A percentile compares a stretch with the other conserved stretches of the same genome.
These are phyloP conservation scores for Rhynchomys soricoides DNA, from an alignment of 2,113 vertebrate genomes.

Conservation along the genomic window DNA sequence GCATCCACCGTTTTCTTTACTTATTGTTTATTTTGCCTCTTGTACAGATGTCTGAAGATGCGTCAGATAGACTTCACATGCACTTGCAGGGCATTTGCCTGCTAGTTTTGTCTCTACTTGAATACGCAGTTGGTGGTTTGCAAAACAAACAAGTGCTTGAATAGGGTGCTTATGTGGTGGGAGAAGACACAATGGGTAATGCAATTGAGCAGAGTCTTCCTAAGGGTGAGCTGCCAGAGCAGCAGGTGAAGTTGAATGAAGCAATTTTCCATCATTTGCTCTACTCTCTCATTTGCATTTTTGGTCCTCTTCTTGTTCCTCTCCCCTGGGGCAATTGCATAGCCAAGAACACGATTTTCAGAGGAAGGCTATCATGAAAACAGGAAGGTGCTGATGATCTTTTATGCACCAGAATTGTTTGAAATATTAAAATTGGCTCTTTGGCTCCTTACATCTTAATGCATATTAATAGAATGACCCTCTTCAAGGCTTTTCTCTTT, in stretches of 20 bases:
- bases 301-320: not conserved
- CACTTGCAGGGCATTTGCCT: conserved; percentile 24
- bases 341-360: conserved; percentile 35
- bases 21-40: not conserved
- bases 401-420: conserved; percentile 59
- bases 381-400: not conserved
- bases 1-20: not conserved
- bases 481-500: conserved; percentile 43
- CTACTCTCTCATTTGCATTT: not conserved
- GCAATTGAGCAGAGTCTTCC: conserved; percentile 35
- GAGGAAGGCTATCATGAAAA: conserved; percentile 20
- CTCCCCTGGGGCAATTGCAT: not conserved
- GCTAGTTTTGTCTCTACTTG: conserved; percentile 12
- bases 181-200: conserved; percentile 39
- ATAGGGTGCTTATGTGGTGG: not conserved
- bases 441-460: conserved; percentile 81
- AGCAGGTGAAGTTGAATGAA: conserved; percentile 33
- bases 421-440: conserved; percentile 75
- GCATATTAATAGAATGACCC: conserved; percentile 61
- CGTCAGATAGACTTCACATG: conserved; percentile 45
- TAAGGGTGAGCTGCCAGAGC: not conserved
- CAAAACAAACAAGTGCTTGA: conserved; percentile 27
- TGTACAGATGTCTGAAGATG: not conserved
- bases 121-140: conserved; percentile 46
- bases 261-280: conserved; percentile 60